Evolutionary conservation across 1,140 invertebrate genomes (phyloP).

Genomic region (Vanessa atalanta): DNA sequence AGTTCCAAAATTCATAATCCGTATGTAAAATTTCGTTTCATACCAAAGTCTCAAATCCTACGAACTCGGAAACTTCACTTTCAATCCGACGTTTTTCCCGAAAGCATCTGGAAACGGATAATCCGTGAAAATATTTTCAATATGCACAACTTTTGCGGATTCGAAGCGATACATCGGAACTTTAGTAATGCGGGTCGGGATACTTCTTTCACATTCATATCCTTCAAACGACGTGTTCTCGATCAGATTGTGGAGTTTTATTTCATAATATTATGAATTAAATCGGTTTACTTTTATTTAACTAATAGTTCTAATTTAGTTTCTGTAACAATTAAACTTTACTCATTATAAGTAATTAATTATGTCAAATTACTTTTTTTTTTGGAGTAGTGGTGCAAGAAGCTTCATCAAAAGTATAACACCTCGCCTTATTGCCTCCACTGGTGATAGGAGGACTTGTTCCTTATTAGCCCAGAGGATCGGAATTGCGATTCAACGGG

Average conservation of each 20-base stretch:
- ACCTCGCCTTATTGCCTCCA: no score
- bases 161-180: constrained; percentile 20
- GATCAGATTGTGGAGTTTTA: background rate
- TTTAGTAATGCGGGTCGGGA: background rate
- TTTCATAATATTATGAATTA: background rate
- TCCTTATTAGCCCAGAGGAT: no score
- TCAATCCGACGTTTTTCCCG: constrained; percentile 38
- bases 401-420: no score
- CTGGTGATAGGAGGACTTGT: no score
- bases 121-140: constrained; percentile 58
- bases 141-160: constrained; percentile 47
- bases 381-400: no score
- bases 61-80: constrained; percentile 7
- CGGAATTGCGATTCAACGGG: no score
- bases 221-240: constrained; percentile 13
- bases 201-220: constrained; percentile 19
- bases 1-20: background rate
- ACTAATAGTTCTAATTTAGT: background rate
- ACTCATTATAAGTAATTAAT: no score
- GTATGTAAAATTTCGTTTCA: constrained; percentile 2
- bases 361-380: no score
- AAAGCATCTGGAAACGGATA: constrained; percentile 42
- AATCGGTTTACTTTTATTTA: no score
- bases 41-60: constrained; percentile 3
- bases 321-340: background rate